A percentile compares a stretch with the other conserved stretches of the same genome.
phyloP scores from a whole-genome alignment of 1,140 invertebrate genomes.

The Diorhabda elongata region DNA sequence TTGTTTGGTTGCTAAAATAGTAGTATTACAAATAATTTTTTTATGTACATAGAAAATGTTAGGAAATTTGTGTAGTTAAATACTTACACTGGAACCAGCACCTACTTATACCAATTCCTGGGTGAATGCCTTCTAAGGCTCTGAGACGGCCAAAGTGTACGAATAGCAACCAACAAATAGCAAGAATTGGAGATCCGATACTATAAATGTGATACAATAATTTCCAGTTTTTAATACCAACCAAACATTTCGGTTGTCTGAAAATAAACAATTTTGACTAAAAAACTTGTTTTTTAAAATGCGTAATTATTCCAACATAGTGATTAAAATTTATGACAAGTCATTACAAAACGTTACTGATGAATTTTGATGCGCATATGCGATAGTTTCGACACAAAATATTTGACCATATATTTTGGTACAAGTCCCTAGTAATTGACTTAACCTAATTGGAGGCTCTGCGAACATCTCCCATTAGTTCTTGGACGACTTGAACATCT shows the following conservation, averaged over 20 bases:
- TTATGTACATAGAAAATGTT: neutral
- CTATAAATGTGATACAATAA: constrained; percentile 9
- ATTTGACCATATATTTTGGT: no score
- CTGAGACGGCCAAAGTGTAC: neutral
- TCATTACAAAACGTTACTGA: no score
- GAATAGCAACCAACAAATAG: neutral
- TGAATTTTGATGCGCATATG: no score
- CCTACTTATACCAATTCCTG: constrained; percentile 5
- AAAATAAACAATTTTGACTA: neutral
- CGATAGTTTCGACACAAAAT: no score
- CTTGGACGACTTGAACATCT: no score
- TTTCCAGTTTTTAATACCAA: constrained; percentile 1
- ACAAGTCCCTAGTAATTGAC: no score
- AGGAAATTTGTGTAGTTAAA: neutral
- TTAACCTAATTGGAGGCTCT: no score
- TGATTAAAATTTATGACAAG: no score
- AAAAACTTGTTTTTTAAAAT: no score
- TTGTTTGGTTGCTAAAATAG: constrained; percentile 48
- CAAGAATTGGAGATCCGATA: neutral
- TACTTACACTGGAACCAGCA: constrained; percentile 17
- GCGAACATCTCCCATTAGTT: no score
- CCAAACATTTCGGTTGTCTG: constrained; percentile 5
- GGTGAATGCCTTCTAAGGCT: constrained; percentile 5
- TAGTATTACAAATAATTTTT: neutral
- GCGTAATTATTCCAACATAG: no score